Conservation (phyloP, 2,888 invertebrate species). For the Julus scanicus region DNA sequence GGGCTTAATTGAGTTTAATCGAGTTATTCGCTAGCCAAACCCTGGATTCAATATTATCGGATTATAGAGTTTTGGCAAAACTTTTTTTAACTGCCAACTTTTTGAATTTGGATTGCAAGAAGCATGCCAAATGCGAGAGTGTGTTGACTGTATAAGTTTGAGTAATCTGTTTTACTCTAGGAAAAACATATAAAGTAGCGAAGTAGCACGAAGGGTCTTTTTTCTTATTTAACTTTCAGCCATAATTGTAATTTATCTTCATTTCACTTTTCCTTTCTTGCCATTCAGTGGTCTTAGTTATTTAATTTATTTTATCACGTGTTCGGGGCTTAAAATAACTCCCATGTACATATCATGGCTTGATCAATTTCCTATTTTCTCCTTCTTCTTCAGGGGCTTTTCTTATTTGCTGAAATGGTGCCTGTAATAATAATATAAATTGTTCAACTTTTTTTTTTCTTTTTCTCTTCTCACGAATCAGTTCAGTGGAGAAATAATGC, state of each 20-base stretch:
- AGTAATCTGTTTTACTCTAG: constrained; percentile 17
- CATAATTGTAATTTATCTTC: constrained; percentile 33
- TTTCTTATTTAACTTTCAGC: constrained; percentile 26
- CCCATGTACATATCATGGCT: background rate
- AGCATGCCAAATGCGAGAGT: constrained; percentile 33
- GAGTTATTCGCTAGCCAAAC: background rate
- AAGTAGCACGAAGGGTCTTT: constrained; percentile 23
- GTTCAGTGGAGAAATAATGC: constrained; percentile 33
- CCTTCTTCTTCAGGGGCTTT: background rate
- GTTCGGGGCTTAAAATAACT: constrained; percentile 7
- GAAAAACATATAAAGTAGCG: constrained; percentile 31
- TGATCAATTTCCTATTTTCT: constrained; percentile 18
- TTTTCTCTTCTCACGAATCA: constrained; percentile 24
- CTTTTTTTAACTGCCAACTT: background rate
- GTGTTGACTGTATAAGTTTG: constrained; percentile 33
- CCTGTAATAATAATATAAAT: constrained; percentile 33
- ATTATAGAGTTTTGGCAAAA: background rate
- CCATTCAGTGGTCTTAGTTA: constrained; percentile 20
- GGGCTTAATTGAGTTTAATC: constrained; percentile 10
- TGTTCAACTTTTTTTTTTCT: constrained; percentile 8
- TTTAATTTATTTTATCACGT: constrained; percentile 33
- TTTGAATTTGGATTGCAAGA: constrained; percentile 2
- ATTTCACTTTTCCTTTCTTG: background rate
- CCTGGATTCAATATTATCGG: background rate
- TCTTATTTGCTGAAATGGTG: constrained; percentile 33